Evolutionary conservation across 2,888 invertebrate species (phyloP), one percentile per base, ranked within the genome.

Genomic region (Latrodectus elegans): DNA sequence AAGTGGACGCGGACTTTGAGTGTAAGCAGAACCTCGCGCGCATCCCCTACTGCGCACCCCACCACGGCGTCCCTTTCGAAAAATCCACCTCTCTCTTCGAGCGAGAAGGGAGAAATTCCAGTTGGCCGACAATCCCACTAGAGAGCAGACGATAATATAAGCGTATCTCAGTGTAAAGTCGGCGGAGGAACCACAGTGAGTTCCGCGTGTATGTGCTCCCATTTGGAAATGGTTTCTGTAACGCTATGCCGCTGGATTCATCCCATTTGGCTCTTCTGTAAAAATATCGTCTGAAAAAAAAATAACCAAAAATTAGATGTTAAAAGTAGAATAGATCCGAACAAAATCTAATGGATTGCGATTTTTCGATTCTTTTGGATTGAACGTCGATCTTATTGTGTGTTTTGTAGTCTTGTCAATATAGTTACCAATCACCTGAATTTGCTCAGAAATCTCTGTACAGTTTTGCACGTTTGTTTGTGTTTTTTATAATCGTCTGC

Each of bases 61-160:
- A 22, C 52, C 77, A 55, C 70, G 86, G 76, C 81, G 81, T 81
- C 76, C 76, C 73, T 77, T 84, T 84, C 76, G 78, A 77, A 84
- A 67, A 74, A 72, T 26, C 60, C 77, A 71, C 53, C 38, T 52
- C 70, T 78, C 55, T 72, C 72, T 71, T 77, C 77, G 64, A 52
- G 65, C 64, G 64, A 67, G 84, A 78, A 78, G 65, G 78, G 78
- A 84, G 73, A 68, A 78, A 14, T 51, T 53, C 73, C 72, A 53
- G 52, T 22, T 22, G 64, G 73, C 38, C 22, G 52, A 71, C 76
- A 64, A 60, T 60, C 60, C 60, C 60, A 38, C 60, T 60, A n/a
- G 12, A n/a, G n/a, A 60, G 60, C 60, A 38, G 38, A 38, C 38
- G 38, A 38, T 38, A 38, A 4, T 38, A 38, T 38, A 38, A 38